phyloP scores from a whole-genome alignment of 2,797 vertebrate genomes.

The Clarias laeviceps region DNA sequence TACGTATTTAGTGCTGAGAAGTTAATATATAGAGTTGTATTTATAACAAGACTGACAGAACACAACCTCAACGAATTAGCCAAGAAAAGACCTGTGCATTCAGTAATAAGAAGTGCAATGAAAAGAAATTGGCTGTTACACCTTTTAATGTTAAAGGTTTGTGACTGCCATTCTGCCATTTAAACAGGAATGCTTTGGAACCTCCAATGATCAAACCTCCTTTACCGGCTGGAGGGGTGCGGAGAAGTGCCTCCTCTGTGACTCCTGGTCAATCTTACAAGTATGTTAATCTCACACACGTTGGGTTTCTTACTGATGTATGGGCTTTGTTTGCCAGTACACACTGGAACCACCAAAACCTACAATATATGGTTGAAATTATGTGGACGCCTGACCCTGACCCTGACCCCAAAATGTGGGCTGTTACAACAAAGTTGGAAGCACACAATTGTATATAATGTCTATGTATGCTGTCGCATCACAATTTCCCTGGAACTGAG shows the following conservation, averaged over 20 bases:
- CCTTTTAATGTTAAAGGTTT: not conserved
- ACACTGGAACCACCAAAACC: not conserved
- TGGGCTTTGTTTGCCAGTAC: not conserved
- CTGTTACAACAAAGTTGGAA: not conserved
- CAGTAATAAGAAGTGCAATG: not conserved
- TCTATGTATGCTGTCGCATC: not conserved
- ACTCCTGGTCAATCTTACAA: conserved; percentile 53
- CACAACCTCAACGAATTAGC: not conserved
- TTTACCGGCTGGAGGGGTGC: conserved; percentile 56
- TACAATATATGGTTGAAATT: not conserved
- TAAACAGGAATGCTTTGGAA: conserved; percentile 59
- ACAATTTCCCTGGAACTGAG: not conserved
- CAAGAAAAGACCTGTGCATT: not conserved
- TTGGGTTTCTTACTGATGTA: not conserved
- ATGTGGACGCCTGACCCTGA: not conserved
- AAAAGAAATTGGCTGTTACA: not conserved
- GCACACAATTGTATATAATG: not conserved
- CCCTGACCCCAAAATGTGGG: not conserved
- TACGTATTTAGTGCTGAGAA: not conserved
- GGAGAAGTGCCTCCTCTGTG: conserved; percentile 67
- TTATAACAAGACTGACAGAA: not conserved
- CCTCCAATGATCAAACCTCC: conserved; percentile 62
- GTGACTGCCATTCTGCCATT: not conserved
- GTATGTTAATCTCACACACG: conserved; percentile 42
- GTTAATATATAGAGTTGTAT: not conserved